Conservation (phyloP, 2,113 vertebrate species). For the Tinamus guttatus region DNA sequence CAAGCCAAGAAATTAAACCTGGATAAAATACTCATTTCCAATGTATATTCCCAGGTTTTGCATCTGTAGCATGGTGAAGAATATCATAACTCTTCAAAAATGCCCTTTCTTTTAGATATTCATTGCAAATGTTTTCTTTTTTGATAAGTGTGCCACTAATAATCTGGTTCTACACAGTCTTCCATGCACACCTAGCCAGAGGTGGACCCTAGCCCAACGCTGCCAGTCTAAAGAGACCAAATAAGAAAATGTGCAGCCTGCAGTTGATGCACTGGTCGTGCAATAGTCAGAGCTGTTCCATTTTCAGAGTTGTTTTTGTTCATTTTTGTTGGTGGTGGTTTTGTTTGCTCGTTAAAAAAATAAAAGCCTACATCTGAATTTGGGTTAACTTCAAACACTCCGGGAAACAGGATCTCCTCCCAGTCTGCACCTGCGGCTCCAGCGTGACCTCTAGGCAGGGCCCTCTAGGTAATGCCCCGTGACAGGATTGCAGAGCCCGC, state of each 20-base stretch:
- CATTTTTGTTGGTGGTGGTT: background rate
- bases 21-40: background rate
- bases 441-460: background rate
- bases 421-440: background rate
- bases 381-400: background rate
- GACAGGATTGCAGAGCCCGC: background rate
- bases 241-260: background rate
- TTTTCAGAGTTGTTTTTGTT: background rate
- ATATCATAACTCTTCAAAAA: background rate
- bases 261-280: background rate
- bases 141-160: background rate
- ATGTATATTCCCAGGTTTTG: background rate
- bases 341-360: background rate
- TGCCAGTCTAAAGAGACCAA: background rate
- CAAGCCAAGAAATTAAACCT: background rate
- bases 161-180: background rate
- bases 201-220: background rate
- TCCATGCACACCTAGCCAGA: background rate
- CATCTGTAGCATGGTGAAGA: background rate
- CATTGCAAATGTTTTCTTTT: background rate
- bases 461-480: background rate
- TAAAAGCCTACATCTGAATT: constrained; percentile 19
- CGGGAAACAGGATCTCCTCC: background rate
- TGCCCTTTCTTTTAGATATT: background rate
- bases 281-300: background rate